These are phyloP conservation scores for Drosophila borealis DNA, from an alignment of 2,888 invertebrate genomes.

Conservation along the genomic window DNA sequence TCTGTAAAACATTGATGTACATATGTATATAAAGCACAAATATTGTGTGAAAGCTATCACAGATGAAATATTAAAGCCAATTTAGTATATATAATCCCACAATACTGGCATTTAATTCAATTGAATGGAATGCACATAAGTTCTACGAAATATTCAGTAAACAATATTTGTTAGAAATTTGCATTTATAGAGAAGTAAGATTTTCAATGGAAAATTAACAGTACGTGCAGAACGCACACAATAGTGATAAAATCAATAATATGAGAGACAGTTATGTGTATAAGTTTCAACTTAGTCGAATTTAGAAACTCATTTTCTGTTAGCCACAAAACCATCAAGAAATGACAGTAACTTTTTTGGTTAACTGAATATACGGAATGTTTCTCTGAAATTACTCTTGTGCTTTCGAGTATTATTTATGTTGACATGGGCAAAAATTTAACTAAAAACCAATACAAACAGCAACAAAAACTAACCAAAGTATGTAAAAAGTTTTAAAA, in stretches of 20 bases:
- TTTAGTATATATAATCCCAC: too few relatives aligned
- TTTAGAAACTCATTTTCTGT: background rate
- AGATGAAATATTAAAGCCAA: too few relatives aligned
- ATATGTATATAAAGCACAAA: too few relatives aligned
- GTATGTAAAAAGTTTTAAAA: constrained; percentile 39
- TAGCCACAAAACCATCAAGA: background rate
- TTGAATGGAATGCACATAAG: background rate
- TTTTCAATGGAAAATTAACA: background rate
- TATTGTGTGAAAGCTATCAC: too few relatives aligned
- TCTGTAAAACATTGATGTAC: too few relatives aligned
- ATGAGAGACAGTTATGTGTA: background rate
- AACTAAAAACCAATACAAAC: constrained; percentile 25
- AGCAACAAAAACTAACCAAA: constrained; percentile 18
- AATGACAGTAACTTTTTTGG: constrained; percentile 1
- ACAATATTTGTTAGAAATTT: constrained; percentile 6
- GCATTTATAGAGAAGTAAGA: background rate
- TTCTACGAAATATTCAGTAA: background rate
- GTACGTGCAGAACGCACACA: background rate
- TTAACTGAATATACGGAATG: constrained; percentile 18
- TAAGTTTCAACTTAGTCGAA: background rate
- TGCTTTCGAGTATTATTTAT: constrained; percentile 39
- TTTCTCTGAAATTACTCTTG: constrained; percentile 21
- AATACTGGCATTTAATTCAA: too few relatives aligned
- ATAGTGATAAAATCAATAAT: background rate
- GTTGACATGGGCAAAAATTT: constrained; percentile 31